phyloP scores from a whole-genome alignment of 2,797 vertebrate genomes.

The Hydrophis major region DNA sequence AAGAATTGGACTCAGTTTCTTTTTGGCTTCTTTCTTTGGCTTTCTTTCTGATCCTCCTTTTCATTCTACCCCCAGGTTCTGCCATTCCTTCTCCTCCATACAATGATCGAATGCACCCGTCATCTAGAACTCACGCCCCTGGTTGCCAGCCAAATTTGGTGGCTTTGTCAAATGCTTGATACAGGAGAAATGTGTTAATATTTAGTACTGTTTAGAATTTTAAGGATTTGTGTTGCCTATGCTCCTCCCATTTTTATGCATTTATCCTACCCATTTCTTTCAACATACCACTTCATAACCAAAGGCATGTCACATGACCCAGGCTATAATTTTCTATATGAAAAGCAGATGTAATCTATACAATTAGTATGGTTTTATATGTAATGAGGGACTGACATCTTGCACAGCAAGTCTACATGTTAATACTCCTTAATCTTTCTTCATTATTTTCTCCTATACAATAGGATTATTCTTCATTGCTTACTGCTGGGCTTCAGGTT shows the following conservation, averaged over 20 bases:
- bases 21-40: background rate
- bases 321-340: background rate
- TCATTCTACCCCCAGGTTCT: background rate
- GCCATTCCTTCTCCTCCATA: background rate
- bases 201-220: background rate
- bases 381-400: background rate
- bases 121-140: background rate
- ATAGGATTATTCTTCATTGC: background rate
- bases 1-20: background rate
- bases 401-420: background rate
- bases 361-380: background rate
- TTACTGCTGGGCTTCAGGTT: background rate
- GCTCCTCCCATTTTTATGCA: background rate
- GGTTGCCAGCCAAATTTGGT: background rate
- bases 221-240: background rate
- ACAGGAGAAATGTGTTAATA: background rate
- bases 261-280: background rate
- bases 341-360: background rate
- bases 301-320: background rate
- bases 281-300: background rate
- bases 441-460: background rate
- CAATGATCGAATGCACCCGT: background rate
- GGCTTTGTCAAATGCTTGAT: background rate
- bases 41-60: background rate
- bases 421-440: background rate